Percentiles rank a stretch among this genome's conserved stretches.
Conservation (phyloP, 2,797 vertebrate species). For the Hemitrygon akajei region DNA sequence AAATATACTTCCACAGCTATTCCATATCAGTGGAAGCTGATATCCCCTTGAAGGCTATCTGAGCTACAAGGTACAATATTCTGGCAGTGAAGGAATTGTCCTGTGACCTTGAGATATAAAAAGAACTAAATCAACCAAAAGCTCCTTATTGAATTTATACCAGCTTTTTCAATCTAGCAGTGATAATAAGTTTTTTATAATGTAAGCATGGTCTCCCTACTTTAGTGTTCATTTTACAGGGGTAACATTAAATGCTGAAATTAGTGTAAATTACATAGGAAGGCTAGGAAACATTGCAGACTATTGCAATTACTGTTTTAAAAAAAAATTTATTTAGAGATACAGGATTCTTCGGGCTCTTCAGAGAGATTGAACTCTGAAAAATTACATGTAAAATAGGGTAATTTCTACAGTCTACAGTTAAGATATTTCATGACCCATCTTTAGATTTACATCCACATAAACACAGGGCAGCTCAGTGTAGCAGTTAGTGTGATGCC, state of each 20-base stretch:
- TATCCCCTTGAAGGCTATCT: constrained; percentile 1
- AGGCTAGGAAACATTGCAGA: background rate
- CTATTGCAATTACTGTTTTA: background rate
- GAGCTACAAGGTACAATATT: background rate
- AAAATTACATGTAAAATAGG: background rate
- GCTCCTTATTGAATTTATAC: background rate
- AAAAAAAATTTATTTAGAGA: too few species aligned
- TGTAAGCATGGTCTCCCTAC: background rate
- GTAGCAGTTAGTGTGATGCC: too few species aligned
- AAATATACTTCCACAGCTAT: background rate
- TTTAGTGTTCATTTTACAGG: background rate
- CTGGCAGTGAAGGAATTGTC: background rate
- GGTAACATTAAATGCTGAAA: background rate
- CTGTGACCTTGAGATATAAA: background rate
- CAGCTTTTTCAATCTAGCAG: background rate
- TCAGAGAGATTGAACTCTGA: too few species aligned
- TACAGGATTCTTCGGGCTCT: too few species aligned
- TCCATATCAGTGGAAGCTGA: background rate
- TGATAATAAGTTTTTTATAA: background rate
- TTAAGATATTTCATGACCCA: background rate
- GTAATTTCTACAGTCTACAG: background rate
- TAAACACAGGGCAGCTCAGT: too few species aligned
- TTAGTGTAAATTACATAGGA: constrained; percentile 25
- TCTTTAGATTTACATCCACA: background rate
- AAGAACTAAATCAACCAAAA: background rate